Evolutionary conservation across 30 jellyfish, hydroid and myxozoan genomes (phyloP).

Genomic region (Catostylus mosaicus): DNA sequence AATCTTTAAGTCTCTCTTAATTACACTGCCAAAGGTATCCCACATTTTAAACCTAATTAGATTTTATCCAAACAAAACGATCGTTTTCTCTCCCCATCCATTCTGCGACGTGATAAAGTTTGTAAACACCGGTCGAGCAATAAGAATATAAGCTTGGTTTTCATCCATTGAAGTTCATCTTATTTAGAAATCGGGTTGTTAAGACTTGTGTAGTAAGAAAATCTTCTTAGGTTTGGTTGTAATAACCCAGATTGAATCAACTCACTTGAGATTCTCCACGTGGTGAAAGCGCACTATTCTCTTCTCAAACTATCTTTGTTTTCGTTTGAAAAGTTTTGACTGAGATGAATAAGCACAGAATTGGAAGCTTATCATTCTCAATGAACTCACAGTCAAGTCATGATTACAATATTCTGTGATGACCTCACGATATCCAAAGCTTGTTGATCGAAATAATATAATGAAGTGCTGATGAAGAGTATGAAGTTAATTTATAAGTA

Average conservation of each 20-base stretch:
- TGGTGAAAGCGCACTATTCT: not conserved
- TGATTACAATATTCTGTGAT: too few relatives aligned
- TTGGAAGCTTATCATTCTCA: not conserved
- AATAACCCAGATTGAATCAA: not conserved
- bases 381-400: too few relatives aligned
- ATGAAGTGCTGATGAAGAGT: too few relatives aligned
- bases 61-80: not conserved
- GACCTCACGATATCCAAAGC: too few relatives aligned
- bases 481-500: too few relatives aligned
- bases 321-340: not conserved
- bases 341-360: not conserved
- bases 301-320: not conserved
- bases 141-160: not conserved
- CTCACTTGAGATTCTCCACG: not conserved
- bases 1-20: too few relatives aligned
- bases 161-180: not conserved
- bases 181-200: conserved; percentile 19
- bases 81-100: not conserved
- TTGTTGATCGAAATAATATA: too few relatives aligned
- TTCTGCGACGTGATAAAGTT: not conserved
- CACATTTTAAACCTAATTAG: not conserved
- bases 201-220: conserved; percentile 1
- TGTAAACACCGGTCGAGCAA: not conserved
- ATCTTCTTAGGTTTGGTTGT: conserved; percentile 11
- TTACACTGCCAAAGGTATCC: too few relatives aligned